phyloP scores from a whole-genome alignment of 2,888 invertebrate genomes.

The Catocala fraxini region DNA sequence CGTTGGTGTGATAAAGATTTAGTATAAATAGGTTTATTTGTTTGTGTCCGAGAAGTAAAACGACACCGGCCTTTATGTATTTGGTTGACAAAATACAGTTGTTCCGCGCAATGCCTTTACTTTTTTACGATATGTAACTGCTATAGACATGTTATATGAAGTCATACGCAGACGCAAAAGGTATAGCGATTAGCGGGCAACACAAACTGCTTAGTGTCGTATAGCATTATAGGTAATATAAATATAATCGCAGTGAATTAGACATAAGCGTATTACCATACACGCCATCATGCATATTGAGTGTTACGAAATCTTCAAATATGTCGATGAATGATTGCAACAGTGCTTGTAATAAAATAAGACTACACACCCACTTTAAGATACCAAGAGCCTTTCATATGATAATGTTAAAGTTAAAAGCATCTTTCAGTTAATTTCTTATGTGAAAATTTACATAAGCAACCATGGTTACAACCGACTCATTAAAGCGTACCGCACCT shows the following conservation, averaged over 20 bases:
- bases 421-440: slow-evolving; percentile 54
- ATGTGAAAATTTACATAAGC: slow-evolving; percentile 50
- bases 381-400: slow-evolving; percentile 49
- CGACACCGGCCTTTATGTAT: no score
- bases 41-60: slow-evolving; percentile 22
- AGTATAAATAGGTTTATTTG: slow-evolving; percentile 28
- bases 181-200: background rate
- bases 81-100: no score
- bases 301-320: slow-evolving; percentile 31
- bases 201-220: background rate
- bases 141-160: no score
- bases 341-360: slow-evolving; percentile 29
- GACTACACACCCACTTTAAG: slow-evolving; percentile 46
- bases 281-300: slow-evolving; percentile 31
- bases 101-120: no score
- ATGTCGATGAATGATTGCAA: slow-evolving; percentile 43
- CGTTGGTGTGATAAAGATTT: slow-evolving; percentile 61
- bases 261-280: slow-evolving; percentile 19
- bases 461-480: slow-evolving; percentile 50
- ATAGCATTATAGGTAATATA: slow-evolving; percentile 13
- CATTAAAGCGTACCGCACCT: slow-evolving; percentile 55
- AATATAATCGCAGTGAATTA: slow-evolving; percentile 27
- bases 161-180: background rate
- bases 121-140: no score
- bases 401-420: slow-evolving; percentile 46